A percentile compares a stretch with the other conserved stretches of the same genome.
Evolutionary conservation across 1,140 invertebrate genomes (phyloP).

Genomic region (Harpegnathos saltator): DNA sequence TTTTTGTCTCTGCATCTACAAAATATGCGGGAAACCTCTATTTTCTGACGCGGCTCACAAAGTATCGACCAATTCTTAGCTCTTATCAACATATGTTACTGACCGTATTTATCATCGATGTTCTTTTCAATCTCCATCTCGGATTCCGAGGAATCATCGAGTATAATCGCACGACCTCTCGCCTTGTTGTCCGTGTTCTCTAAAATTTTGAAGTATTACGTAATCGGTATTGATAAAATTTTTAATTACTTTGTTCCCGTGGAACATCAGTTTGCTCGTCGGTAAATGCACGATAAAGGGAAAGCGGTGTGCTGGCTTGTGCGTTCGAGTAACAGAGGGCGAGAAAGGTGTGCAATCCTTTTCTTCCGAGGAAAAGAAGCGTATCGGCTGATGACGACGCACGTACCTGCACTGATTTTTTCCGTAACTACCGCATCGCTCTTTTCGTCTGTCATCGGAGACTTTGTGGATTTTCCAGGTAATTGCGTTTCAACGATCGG

Average conservation of each 20-base stretch:
- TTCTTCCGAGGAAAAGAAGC: background rate
- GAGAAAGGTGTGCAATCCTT: conserved; percentile 4
- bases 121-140: conserved; percentile 65
- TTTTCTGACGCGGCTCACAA: background rate
- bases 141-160: conserved; percentile 71
- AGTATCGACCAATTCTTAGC: background rate
- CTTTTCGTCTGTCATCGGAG: background rate
- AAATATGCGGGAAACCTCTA: conserved; percentile 25
- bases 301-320: conserved; percentile 10
- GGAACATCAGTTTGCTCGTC: background rate
- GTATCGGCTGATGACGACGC: conserved; percentile 18
- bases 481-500: background rate
- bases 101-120: conserved; percentile 42
- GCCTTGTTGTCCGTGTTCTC: background rate
- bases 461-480: background rate
- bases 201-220: conserved; percentile 23
- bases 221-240: background rate
- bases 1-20: conserved; percentile 71
- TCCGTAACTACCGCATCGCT: conserved; percentile 8
- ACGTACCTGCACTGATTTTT: conserved; percentile 30
- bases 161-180: conserved; percentile 29
- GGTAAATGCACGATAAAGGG: conserved; percentile 33
- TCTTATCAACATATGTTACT: conserved; percentile 25
- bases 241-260: background rate
- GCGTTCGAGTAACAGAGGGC: conserved; percentile 50